Conservation (phyloP, 2,113 vertebrate genomes). For the Centropristis striata region DNA sequence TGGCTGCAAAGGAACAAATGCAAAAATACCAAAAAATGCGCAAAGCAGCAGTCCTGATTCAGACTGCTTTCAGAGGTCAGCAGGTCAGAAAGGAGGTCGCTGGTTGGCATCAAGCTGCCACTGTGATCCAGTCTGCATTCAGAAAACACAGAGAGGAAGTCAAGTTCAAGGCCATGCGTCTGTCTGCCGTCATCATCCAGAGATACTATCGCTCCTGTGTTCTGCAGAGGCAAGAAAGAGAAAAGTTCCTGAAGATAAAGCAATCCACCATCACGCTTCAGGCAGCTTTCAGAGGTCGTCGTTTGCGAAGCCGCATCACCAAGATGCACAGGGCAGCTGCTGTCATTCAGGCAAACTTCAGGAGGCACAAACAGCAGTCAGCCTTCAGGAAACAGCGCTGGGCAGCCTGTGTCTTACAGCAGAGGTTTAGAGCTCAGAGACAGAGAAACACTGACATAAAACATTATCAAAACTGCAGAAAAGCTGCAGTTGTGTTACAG, state of each 20-base stretch:
- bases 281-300: conserved; percentile 76
- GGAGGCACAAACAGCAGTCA: conserved; percentile 77
- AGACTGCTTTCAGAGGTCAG: conserved; percentile 29
- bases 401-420: conserved; percentile 84
- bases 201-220: conserved; percentile 79
- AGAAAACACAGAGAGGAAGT: conserved; percentile 78
- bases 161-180: conserved; percentile 82
- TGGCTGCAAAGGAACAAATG: conserved; percentile 59
- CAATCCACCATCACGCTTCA: conserved; percentile 81
- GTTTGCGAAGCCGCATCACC: conserved; percentile 54
- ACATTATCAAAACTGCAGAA: conserved; percentile 64
- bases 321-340: conserved; percentile 76
- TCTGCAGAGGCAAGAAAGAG: conserved; percentile 72
- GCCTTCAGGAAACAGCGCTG: conserved; percentile 77
- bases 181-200: conserved; percentile 86
- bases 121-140: conserved; percentile 85
- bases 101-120: conserved; percentile 81
- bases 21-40: conserved; percentile 77
- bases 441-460: conserved; percentile 56
- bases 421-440: conserved; percentile 83
- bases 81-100: conserved; percentile 76
- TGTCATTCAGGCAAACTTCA: conserved; percentile 87
- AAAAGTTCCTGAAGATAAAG: conserved; percentile 77
- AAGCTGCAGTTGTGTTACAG: conserved; percentile 78
- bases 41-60: conserved; percentile 56